Percentiles rank a stretch among this genome's conserved stretches.
Evolutionary conservation across 2,888 invertebrate species (phyloP).

Genomic region (Bellardia bayeri): DNA sequence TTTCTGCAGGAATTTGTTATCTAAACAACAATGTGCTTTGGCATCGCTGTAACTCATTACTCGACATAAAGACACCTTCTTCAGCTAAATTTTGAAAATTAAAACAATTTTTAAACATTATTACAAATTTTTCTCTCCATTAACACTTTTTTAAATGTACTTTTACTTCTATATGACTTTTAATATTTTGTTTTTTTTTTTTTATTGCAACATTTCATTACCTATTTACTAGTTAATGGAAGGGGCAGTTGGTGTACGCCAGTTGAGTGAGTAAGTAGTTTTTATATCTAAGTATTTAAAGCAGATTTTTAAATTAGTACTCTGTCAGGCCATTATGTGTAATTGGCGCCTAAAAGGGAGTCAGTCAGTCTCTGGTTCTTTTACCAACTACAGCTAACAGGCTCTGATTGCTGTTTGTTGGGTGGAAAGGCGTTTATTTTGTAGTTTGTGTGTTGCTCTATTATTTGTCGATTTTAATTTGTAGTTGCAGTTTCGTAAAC

Average conservation of each 20-base stretch:
- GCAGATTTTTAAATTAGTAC: slow-evolving; percentile 7
- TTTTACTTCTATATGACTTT: neutral
- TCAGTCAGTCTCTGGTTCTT: neutral
- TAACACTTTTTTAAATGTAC: slow-evolving; percentile 10
- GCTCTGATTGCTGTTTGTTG: neutral
- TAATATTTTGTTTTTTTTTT: neutral
- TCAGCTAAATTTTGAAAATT: neutral
- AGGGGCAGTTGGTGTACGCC: neutral
- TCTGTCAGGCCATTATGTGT: slow-evolving; percentile 6
- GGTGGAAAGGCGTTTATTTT: slow-evolving; percentile 4
- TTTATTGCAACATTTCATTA: slow-evolving; percentile 8
- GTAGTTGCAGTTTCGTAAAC: slow-evolving; percentile 11
- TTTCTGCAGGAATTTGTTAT: slow-evolving; percentile 17
- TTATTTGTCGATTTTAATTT: slow-evolving; percentile 8
- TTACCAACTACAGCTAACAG: neutral
- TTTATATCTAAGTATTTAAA: neutral
- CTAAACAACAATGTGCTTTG: slow-evolving; percentile 1
- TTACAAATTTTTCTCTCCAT: neutral
- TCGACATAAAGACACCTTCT: neutral
- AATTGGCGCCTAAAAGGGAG: slow-evolving; percentile 33
- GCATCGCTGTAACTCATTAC: neutral
- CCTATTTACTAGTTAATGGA: neutral
- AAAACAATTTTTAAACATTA: neutral
- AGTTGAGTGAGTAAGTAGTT: neutral
- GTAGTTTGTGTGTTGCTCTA: neutral